phyloP scores from a whole-genome alignment of 2,113 vertebrate species.

The Calcarius ornatus region DNA sequence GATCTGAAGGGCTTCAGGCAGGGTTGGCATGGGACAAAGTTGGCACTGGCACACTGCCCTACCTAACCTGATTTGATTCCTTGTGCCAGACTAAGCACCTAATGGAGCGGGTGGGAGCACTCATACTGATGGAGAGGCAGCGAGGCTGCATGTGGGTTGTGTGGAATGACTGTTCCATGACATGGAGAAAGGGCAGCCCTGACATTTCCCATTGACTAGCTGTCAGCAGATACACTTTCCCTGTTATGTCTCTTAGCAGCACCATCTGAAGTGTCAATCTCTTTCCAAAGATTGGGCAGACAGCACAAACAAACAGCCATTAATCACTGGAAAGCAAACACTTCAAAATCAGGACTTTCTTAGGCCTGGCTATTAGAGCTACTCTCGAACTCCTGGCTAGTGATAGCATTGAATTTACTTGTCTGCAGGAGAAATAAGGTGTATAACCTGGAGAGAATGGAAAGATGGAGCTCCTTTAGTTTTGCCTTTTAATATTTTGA shows the following conservation, averaged over 20 bases:
- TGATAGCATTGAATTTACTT: background rate
- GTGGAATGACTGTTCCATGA: background rate
- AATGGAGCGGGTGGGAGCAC: background rate
- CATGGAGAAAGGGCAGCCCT: background rate
- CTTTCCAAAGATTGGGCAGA: background rate
- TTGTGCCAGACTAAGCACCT: background rate
- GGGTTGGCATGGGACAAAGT: accelerated
- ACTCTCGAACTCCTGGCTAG: background rate
- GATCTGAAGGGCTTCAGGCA: background rate
- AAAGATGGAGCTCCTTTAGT: background rate
- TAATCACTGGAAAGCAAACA: background rate
- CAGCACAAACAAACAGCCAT: background rate
- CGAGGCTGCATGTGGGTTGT: accelerated
- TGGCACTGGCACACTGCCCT: background rate
- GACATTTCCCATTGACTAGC: background rate
- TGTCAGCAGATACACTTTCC: background rate
- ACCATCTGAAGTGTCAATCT: background rate
- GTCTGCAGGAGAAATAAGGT: background rate
- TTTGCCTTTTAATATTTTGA: background rate
- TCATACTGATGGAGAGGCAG: background rate
- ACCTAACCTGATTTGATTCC: background rate
- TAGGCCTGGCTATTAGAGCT: background rate
- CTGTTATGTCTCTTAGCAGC: background rate
- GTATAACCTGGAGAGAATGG: background rate
- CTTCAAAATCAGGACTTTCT: background rate